Percentiles rank a stretch among this genome's conserved stretches.
Evolutionary conservation across 2,888 invertebrate species (phyloP).

Genomic region (Drosophila dives): DNA sequence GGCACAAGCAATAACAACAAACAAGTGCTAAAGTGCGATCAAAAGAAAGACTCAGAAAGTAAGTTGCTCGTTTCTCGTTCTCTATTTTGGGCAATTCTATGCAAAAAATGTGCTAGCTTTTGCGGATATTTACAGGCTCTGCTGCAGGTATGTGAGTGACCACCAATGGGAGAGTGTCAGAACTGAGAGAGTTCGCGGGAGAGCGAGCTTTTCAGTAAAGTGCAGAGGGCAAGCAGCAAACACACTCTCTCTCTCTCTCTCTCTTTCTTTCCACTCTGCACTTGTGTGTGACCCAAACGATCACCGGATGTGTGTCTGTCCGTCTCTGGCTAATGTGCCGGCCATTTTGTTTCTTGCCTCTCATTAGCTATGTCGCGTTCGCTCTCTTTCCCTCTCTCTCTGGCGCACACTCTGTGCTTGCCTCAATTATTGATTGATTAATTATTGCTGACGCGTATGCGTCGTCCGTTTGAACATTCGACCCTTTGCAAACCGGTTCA

Average conservation of each 20-base stretch:
- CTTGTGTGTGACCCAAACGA: slow-evolving; percentile 55
- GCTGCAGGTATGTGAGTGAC: not conserved
- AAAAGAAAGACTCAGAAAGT: slow-evolving; percentile 72
- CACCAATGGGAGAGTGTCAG: not conserved
- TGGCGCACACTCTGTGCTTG: slow-evolving; percentile 38
- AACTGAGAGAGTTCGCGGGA: slow-evolving; percentile 2
- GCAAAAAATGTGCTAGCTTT: slow-evolving; percentile 25
- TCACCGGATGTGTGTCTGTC: slow-evolving; percentile 72
- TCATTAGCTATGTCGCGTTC: slow-evolving; percentile 60
- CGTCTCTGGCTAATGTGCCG: slow-evolving; percentile 69
- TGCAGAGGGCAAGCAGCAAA: slow-evolving; percentile 25
- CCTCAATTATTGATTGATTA: slow-evolving; percentile 84
- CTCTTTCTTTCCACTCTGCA: not conserved
- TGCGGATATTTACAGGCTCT: slow-evolving; percentile 1
- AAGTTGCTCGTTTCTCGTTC: slow-evolving; percentile 52
- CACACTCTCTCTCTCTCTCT: not conserved
- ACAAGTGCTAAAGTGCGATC: slow-evolving; percentile 42
- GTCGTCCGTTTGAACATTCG: slow-evolving; percentile 59
- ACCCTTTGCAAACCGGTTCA: slow-evolving; percentile 77
- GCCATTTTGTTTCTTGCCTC: slow-evolving; percentile 68
- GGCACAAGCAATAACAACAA: slow-evolving; percentile 52
- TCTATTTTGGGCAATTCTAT: slow-evolving; percentile 41
- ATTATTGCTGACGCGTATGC: slow-evolving; percentile 84
- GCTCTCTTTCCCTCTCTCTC: slow-evolving; percentile 24
- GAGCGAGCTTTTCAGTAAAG: slow-evolving; percentile 5